Evolutionary conservation across 64 coral and sea anemone genomes (phyloP).

Genomic region (Hydrozoanthus tunicans): DNA sequence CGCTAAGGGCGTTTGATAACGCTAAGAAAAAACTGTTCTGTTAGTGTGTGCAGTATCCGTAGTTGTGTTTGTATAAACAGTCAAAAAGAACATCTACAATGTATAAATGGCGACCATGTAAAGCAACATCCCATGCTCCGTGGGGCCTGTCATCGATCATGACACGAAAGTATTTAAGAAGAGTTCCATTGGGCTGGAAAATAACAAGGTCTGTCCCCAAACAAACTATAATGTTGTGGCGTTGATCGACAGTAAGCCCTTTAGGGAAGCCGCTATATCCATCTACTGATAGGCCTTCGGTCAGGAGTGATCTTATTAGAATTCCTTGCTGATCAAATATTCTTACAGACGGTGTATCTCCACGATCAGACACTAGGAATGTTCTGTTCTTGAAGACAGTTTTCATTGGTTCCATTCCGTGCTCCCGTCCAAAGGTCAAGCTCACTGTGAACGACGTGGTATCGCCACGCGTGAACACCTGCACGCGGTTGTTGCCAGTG

Average conservation of each 20-base stretch:
- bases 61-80: slow-evolving; percentile 30
- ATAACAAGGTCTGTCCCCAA: slow-evolving; percentile 2
- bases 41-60: slow-evolving; percentile 27
- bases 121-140: slow-evolving; percentile 32
- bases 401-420: slow-evolving; percentile 34
- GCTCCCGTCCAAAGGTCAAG: slow-evolving; percentile 24
- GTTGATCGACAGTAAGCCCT: slow-evolving; percentile 3
- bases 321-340: slow-evolving; percentile 35
- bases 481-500: slow-evolving; percentile 30
- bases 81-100: slow-evolving; percentile 40
- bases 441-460: background rate
- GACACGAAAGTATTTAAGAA: slow-evolving; percentile 36
- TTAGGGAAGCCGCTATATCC: slow-evolving; percentile 28
- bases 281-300: slow-evolving; percentile 22
- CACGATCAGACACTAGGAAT: slow-evolving; percentile 38
- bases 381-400: slow-evolving; percentile 16
- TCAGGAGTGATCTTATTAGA: slow-evolving; percentile 1
- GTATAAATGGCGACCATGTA: slow-evolving; percentile 17
- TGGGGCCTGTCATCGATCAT: slow-evolving; percentile 10
- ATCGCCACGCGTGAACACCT: slow-evolving; percentile 2
- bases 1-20: background rate
- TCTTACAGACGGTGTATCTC: slow-evolving; percentile 10
- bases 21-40: too few species aligned
- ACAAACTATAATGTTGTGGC: slow-evolving; percentile 34
- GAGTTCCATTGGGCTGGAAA: slow-evolving; percentile 14